Evolutionary conservation across 2,797 vertebrate species (phyloP).

Genomic region (Gymnopithys bicolor): DNA sequence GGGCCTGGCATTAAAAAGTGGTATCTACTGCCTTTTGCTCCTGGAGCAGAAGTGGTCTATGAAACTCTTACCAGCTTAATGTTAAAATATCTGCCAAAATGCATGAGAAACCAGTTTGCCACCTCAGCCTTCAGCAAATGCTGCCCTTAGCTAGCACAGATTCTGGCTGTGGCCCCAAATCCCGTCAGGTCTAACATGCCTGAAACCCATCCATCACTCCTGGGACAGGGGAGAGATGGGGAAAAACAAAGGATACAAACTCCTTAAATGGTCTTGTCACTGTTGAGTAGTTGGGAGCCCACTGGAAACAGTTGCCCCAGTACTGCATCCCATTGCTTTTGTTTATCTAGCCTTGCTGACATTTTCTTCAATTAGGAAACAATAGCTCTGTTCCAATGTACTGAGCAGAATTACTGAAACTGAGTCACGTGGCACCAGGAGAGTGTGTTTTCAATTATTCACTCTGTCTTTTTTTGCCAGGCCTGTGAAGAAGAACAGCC

Average conservation of each 20-base stretch:
- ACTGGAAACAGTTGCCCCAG: background rate
- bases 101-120: background rate
- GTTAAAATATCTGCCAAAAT: constrained; percentile 17
- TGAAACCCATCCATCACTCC: background rate
- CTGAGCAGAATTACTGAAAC: constrained; percentile 66
- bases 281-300: background rate
- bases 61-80: background rate
- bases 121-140: background rate
- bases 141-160: background rate
- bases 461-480: constrained; percentile 62
- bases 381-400: constrained; percentile 62
- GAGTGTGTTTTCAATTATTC: constrained; percentile 78
- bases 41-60: background rate
- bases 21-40: background rate
- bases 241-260: background rate
- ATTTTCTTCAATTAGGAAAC: constrained; percentile 65
- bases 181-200: background rate
- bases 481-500: constrained; percentile 67
- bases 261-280: background rate
- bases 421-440: constrained; percentile 38
- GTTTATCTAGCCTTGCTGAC: constrained; percentile 51
- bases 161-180: background rate
- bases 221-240: accelerated
- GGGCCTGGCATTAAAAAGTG: background rate
- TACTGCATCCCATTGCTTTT: constrained; percentile 46